Percentiles rank a stretch among this genome's conserved stretches.
phyloP scores from a whole-genome alignment of 2,797 vertebrate genomes.

The Cygnus olor region DNA sequence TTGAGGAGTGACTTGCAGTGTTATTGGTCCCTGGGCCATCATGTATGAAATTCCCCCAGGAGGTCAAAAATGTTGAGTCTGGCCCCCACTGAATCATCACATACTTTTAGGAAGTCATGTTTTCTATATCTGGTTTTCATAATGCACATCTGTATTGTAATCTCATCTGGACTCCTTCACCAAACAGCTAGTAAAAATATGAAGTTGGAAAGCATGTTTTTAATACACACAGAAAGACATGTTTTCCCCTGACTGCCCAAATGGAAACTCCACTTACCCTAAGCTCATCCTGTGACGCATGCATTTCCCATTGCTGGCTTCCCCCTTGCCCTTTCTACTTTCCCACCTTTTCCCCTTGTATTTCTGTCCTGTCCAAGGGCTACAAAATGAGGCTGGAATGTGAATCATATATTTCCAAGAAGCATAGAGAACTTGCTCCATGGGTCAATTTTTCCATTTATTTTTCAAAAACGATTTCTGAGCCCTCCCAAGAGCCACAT shows the following conservation, averaged over 20 bases:
- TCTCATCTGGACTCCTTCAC: neutral
- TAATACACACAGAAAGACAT: neutral
- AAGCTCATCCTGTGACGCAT: neutral
- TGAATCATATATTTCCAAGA: constrained; percentile 41
- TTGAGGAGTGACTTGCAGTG: neutral
- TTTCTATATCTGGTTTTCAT: neutral
- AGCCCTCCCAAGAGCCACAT: neutral
- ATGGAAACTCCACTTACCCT: neutral
- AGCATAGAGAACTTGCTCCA: neutral
- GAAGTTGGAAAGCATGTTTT: neutral
- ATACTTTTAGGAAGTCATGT: neutral
- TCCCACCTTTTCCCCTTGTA: neutral
- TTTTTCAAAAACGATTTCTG: constrained; percentile 21
- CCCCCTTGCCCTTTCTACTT: neutral
- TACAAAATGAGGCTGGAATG: constrained; percentile 12
- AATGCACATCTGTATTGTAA: neutral
- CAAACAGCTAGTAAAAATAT: neutral
- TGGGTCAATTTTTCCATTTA: constrained; percentile 36
- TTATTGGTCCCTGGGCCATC: neutral
- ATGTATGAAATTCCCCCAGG: neutral
- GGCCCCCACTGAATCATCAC: neutral
- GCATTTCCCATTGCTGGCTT: neutral
- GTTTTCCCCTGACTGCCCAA: neutral
- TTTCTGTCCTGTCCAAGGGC: neutral
- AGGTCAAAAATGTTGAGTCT: neutral